Evolutionary conservation across 1,140 invertebrate species (phyloP).

Genomic region (Eueides isabella): DNA sequence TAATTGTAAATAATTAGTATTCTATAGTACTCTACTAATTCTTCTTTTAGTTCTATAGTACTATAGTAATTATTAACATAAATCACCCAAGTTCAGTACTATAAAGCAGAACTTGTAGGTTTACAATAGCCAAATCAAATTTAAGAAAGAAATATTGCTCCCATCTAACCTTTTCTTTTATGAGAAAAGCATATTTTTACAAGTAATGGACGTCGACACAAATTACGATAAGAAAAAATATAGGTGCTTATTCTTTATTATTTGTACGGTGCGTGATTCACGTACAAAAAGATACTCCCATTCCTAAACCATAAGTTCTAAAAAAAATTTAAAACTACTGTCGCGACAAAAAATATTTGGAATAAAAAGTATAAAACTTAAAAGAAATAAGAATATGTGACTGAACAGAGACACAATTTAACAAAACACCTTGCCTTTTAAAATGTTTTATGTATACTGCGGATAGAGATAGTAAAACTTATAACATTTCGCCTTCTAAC

Average conservation of each 20-base stretch:
- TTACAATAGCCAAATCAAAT: neutral
- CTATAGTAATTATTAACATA: no score
- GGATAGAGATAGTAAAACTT: conserved; percentile 3
- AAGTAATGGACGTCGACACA: conserved; percentile 1
- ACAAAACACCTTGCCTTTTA: conserved; percentile 7
- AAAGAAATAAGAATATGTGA: conserved; percentile 1
- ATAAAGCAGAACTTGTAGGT: neutral
- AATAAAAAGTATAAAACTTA: neutral
- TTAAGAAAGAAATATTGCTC: neutral
- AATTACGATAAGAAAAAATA: neutral
- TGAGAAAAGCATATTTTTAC: neutral
- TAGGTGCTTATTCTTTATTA: neutral
- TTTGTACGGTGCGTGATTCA: neutral
- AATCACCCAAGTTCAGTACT: neutral
- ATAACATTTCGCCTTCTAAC: conserved; percentile 4
- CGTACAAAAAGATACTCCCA: neutral
- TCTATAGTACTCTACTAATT: no score
- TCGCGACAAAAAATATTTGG: neutral
- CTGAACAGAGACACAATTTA: neutral
- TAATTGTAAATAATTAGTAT: no score
- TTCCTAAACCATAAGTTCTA: neutral
- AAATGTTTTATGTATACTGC: conserved; percentile 12
- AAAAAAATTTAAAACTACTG: neutral
- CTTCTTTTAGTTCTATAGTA: no score
- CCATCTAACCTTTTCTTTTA: neutral